Conservation (phyloP, 1,140 invertebrate genomes). For the Araneus ventricosus region DNA sequence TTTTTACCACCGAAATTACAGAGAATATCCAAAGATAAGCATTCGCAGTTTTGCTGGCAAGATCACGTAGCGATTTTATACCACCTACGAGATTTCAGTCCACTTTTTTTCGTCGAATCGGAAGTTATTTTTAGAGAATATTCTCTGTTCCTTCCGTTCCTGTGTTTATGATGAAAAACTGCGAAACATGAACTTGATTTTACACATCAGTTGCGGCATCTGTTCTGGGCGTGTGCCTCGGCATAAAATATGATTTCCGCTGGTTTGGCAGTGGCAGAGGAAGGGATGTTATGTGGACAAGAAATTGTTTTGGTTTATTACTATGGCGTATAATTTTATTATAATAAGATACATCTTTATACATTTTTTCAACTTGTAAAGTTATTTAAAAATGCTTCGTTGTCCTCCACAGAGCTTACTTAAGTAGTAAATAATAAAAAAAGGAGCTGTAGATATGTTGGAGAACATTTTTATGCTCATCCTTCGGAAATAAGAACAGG, state of each 20-base stretch:
- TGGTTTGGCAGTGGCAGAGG: background rate
- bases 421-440: too few species aligned
- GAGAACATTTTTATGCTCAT: too few species aligned
- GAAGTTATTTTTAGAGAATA: background rate
- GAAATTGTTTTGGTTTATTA: too few species aligned
- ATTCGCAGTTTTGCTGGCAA: background rate
- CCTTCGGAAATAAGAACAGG: too few species aligned
- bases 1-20: background rate
- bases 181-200: background rate
- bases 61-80: conserved; percentile 16
- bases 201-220: background rate
- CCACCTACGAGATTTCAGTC: background rate
- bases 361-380: too few species aligned
- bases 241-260: background rate
- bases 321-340: too few species aligned
- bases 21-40: background rate
- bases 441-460: too few species aligned
- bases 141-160: background rate
- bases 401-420: too few species aligned
- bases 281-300: too few species aligned
- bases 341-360: too few species aligned
- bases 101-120: background rate
- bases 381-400: too few species aligned
- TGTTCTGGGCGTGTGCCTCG: background rate
- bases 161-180: background rate